Evolutionary conservation across 2,888 invertebrate species (phyloP), one percentile per base, ranked within the genome.

Genomic region (Trissolcus brochymenae): DNA sequence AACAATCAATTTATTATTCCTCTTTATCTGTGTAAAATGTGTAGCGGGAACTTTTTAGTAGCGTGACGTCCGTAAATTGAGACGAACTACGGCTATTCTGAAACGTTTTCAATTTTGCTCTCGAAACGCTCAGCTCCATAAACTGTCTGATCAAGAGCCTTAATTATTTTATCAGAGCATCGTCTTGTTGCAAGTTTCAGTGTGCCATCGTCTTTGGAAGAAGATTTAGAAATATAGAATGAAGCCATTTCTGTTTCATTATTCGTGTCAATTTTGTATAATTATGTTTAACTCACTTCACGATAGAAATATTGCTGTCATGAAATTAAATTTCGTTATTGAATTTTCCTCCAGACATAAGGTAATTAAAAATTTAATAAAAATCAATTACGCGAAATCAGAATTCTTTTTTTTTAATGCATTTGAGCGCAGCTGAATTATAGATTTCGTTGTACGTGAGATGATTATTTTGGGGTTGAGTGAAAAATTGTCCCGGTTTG

Each of bases 71-170:
- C 46, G 46, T 16, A 16, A 46, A 46, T 16, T 16, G 46, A n/a
- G 16, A 14, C 14, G 6, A 46, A 46, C 16, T 46, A 46, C 25
- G 43, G 46, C 46, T 49, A 35, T 46, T 55, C 35, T 41, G 61
- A 61, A 41, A 55, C 49, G 49, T 55, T 51, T 62, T 68, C 51
- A 41, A 54, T 57, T 67, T 57, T 35, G 29, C 59, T 59, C 79
- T 65, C 73, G 78, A 74, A 78, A 77, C 65, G 70, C 79, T 65
- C 71, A 67, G 75, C 65, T 71, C 76, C 80, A 79, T 79, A 78
- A 81, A 80, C 81, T 79, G 70, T 70, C 77, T 82, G 80, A 81
- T 81, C 81, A 81, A 40, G 78, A 76, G 78, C 72, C 75, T 79
- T 81, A 81, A 81, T 82, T 81, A 81, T 81, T 81, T 81, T 79